Base-by-base conservation (phyloP, 2,888 invertebrate genomes). In the Tenthredo livida region DNA sequence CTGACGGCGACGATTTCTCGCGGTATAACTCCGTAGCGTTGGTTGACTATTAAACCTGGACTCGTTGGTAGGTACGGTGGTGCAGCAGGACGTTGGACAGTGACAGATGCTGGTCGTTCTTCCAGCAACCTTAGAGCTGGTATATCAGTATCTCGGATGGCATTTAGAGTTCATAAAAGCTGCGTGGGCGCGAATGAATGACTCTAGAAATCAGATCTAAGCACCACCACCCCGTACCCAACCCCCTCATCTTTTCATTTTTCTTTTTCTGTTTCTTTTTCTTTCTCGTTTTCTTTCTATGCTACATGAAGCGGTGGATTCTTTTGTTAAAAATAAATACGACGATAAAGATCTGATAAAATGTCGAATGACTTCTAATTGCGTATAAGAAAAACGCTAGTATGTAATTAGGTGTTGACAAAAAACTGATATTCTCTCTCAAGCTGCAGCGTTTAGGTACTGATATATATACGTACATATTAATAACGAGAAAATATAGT, bases 141-240 rank as follows among this genome's bases (percentile, higher is more conserved):
- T 77, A 54, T 50, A 77, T 50, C 77, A 33, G 77, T 77, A 77
- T 77, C 77, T 77, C 77, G 77, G 17, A 50, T 54, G 77, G 47
- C 77, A 50, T 77, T 47, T 77, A 77, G 47, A 77, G 47, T 47
- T 29, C 12, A 47, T 50, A 77, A 77, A 77, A 77, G 77, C 40
- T 47, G 17, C 50, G 77, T 77, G 50, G 77, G 77, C 77, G 77
- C 50, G 77, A 54, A 77, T 33, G 50, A 47, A 77, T 77, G 77
- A 50, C 50, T 50, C 50, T 54, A 77, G 77, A 77, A 54, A 77
- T 50, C 77, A 77, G 54, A 77, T 77, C 77, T 54, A 73, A 43
- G 25, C 73, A 43, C 40, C 77, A 12, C 75, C 33, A 50, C 17
- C 21, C 54, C 47, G 0, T 17, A 17, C 17, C 67, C 47, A 17